Evolutionary conservation across 2,113 vertebrate genomes (phyloP), one percentile per base, ranked within the genome.

Genomic region (Kryptolebias marmoratus): DNA sequence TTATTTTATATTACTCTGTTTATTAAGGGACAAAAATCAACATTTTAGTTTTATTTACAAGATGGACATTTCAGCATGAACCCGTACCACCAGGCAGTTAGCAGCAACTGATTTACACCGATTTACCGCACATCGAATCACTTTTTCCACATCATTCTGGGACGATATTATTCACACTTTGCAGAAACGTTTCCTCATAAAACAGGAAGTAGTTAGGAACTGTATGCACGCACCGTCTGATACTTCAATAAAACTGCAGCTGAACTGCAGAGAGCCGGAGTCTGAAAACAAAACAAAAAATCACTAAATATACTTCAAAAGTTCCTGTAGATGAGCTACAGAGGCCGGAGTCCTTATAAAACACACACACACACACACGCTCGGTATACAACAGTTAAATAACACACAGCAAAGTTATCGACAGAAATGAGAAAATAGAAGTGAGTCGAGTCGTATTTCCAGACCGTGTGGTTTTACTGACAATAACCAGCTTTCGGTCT

Each of bases 211-310:
- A 49, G 52, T 59, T 62, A 39, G 39, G 39, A 12, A 59, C 68
- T 69, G 48, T 68, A 30, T 31, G 3, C 57, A 54, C 28, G 80
- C 83, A 89, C 77, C 75, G 68, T 71, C 18, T 66, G 60, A 87
- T 81, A 79, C 91, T 93, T 93, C 91, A 87, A 83, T 73, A 78
- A 50, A 27, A 66, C 80, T 91, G 92, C 75, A 92, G 89, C 55
- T 73, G 36, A 64, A 65, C 84, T 88, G 85, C 91, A 91, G 82
- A 62, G 69, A 85, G 79, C 85, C 85, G 79, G 90, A 90, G 88
- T 89, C 89, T 81, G 69, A 83, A 79, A 87, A 84, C 71, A 80
- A 83, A 57, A 69, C 56, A 36, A 42, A 42, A 36, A 42, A 42
- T 67, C 57, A 80, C 64, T 64, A 64, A 67, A 78, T 52, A 64